Evolutionary conservation across 2,888 invertebrate genomes (phyloP).

Genomic region (Campoplex nolae): DNA sequence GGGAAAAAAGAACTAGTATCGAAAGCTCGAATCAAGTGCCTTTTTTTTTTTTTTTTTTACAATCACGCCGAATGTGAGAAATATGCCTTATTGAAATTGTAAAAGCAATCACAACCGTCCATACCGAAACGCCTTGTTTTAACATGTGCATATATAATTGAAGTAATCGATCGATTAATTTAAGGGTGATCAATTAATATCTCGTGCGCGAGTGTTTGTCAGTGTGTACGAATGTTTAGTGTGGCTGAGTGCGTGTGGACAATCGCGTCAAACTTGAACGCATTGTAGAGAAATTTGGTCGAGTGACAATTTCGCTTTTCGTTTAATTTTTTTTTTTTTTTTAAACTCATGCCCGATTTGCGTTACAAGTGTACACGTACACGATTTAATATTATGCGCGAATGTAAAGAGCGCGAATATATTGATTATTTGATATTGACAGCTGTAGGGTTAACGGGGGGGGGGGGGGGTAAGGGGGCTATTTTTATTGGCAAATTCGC

Average conservation of each 20-base stretch:
- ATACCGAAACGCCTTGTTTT: constrained; percentile 79
- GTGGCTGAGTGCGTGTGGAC: background rate
- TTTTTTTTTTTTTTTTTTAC: constrained; percentile 72
- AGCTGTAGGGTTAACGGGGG: constrained; percentile 60
- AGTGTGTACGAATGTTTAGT: background rate
- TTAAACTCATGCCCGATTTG: constrained; percentile 79
- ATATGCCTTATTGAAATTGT: constrained; percentile 72
- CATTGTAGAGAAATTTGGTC: constrained; percentile 80
- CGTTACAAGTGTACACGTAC: constrained; percentile 69
- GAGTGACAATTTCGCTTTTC: constrained; percentile 70
- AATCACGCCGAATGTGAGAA: constrained; percentile 74
- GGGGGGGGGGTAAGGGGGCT: background rate
- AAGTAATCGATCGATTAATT: constrained; percentile 57
- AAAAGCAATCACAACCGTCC: constrained; percentile 83
- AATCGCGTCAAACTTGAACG: constrained; percentile 62
- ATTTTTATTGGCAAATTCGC: constrained; percentile 15
- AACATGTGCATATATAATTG: constrained; percentile 78
- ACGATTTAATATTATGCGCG: constrained; percentile 75
- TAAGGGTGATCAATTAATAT: constrained; percentile 24
- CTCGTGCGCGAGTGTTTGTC: background rate
- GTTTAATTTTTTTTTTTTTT: constrained; percentile 77
- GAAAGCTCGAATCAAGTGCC: constrained; percentile 78
- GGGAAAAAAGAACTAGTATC: constrained; percentile 49
- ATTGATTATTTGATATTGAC: constrained; percentile 74
- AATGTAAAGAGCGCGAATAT: constrained; percentile 69